Base-by-base conservation (phyloP, 2,797 vertebrate species). In the Eurystomus glaucurus region DNA sequence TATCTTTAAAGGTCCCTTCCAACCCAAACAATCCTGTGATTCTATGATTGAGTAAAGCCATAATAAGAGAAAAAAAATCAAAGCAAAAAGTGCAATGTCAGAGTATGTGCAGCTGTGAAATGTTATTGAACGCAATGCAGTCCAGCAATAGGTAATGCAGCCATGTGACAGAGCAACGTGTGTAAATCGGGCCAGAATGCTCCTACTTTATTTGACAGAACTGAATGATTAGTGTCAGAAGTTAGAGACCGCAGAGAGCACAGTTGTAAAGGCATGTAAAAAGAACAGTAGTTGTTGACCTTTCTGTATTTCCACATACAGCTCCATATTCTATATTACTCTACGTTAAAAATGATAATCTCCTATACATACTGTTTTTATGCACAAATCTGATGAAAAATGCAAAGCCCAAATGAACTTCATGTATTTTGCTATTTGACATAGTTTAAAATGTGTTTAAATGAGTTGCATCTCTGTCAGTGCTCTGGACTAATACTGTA, bases 361-460 rank as follows among this genome's bases (percentile, higher is more conserved):
- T 80, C 50, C 57, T 81, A 41, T 57, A 70, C 54, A 60, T 55
- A 26, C 3, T 60, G 31, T 0, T 28, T 66, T 51, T 65, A 4
- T 46, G 21, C 43, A 65, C 20, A 31, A 51, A 60, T 79, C 62
- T 74, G 43, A 21, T 51, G 9, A 51, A 92, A 78, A 93, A 6
- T 71, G 15, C 16, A 9, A 64, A 80, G 26, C 60, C 29, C 31
- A 78, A 87, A 39, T 39, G 45, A 77, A 75, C 20, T 39, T 78
- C 21, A 39, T 51, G 41, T 60, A 14, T 26, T 95, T 86, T 79
- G 58, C 31, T 80, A 4, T 77, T 76, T 85, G 71, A 74, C 71
- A 57, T 80, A 62, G 16, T 77, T 85, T 70, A 64, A 95, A 91
- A 88, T 55, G 45, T 28, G 26, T 81, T 91, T 80, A 54, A 94